These are phyloP conservation scores for Burhinus oedicnemus DNA, from an alignment of 2,113 vertebrate species.

Conservation along the genomic window DNA sequence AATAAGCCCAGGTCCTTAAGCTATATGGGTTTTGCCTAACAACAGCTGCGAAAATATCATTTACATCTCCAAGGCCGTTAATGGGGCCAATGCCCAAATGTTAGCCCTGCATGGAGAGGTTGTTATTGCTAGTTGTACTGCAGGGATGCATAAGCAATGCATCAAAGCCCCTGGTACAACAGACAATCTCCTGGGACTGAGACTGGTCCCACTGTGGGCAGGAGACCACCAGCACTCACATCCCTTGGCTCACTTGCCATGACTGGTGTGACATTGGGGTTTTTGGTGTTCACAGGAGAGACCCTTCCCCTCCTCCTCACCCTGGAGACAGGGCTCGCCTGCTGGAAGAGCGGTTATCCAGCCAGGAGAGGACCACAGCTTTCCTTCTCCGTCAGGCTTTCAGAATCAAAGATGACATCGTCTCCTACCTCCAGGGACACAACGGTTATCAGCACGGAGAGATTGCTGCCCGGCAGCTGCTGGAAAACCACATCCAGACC, in stretches of 20 bases:
- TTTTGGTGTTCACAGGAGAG: conserved; percentile 15
- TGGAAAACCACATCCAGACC: conserved; percentile 84
- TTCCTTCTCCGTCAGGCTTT: conserved; percentile 83
- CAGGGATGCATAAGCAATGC: neutral
- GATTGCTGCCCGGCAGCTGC: conserved; percentile 68
- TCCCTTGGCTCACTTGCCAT: neutral
- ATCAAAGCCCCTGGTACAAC: neutral
- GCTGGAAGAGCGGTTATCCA: conserved; percentile 68
- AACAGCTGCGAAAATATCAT: neutral
- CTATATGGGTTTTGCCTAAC: neutral
- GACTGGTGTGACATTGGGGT: rapidly evolving
- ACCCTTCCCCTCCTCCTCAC: conserved; percentile 18
- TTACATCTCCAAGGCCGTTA: neutral
- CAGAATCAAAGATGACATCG: conserved; percentile 80
- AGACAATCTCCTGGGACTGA: rapidly evolving
- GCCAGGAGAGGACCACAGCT: conserved; percentile 75
- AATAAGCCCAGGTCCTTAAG: neutral
- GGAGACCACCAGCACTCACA: rapidly evolving
- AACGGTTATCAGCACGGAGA: conserved; percentile 69
- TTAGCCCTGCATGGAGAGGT: neutral
- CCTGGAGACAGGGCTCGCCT: conserved; percentile 9
- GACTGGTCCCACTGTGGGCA: neutral
- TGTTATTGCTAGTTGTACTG: neutral
- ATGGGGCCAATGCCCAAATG: rapidly evolving
- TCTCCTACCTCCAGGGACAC: conserved; percentile 67